phyloP scores from a whole-genome alignment of 2,113 vertebrate species.

The Cyanoramphus novaezelandiae region DNA sequence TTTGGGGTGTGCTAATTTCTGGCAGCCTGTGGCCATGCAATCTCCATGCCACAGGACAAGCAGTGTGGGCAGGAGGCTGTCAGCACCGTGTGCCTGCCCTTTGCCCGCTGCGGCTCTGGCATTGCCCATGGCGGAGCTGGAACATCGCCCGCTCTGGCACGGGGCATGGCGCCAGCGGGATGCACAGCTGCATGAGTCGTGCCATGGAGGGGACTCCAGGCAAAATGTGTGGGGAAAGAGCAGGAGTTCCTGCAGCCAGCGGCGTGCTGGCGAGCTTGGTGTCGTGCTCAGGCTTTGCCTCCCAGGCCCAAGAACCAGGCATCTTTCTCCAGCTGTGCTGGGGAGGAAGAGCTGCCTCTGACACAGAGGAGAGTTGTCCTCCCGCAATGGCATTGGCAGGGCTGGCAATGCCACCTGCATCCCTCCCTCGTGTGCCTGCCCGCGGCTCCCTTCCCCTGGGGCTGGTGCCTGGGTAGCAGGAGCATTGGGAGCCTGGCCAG shows the following conservation, averaged over 20 bases:
- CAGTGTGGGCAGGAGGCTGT: accelerated
- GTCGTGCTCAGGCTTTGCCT: background rate
- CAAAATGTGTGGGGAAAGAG: background rate
- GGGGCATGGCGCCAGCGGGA: accelerated
- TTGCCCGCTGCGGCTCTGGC: accelerated
- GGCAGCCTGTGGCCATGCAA: accelerated
- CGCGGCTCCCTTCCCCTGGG: accelerated
- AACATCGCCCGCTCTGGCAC: accelerated
- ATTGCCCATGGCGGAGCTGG: background rate
- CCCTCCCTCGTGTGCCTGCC: background rate
- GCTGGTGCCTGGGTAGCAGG: background rate
- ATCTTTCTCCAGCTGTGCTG: background rate
- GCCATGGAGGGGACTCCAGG: background rate
- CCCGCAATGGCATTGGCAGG: background rate
- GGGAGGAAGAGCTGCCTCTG: background rate
- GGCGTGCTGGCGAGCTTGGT: accelerated
- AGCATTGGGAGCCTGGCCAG: constrained; percentile 17
- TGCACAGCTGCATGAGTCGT: background rate
- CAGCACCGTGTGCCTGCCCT: background rate
- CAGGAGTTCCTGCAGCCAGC: constrained; percentile 22
- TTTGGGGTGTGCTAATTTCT: background rate
- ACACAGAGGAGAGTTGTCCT: background rate
- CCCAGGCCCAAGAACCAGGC: background rate
- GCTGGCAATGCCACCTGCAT: background rate
- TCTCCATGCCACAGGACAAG: accelerated